Conservation (phyloP, 2,113 vertebrate genomes). For the Poeciliopsis occidentalis region DNA sequence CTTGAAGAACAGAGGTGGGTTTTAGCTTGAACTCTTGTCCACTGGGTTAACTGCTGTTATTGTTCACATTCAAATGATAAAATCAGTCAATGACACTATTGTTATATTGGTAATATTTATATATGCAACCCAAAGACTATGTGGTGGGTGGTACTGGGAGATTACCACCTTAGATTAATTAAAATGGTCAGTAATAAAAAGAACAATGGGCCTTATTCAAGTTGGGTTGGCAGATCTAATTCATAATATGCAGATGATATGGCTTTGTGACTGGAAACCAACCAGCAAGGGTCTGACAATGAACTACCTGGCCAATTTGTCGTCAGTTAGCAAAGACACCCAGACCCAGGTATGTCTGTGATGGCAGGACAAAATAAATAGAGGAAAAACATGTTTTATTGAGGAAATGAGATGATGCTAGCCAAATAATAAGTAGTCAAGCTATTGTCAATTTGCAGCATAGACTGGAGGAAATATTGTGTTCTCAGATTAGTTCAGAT, state of each 20-base stretch:
- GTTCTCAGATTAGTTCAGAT: constrained; percentile 45
- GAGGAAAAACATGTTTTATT: constrained; percentile 66
- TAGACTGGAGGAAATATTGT: constrained; percentile 17
- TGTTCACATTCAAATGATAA: constrained; percentile 82
- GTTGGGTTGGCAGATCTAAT: constrained; percentile 89
- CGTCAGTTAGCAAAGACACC: constrained; percentile 92
- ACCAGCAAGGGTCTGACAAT: constrained; percentile 87
- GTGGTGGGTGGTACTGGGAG: constrained; percentile 84
- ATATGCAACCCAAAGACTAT: constrained; percentile 78
- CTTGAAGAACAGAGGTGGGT: constrained; percentile 20
- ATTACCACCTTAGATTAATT: constrained; percentile 96
- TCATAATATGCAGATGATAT: constrained; percentile 83
- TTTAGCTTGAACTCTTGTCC: constrained; percentile 61
- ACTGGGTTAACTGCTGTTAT: constrained; percentile 69
- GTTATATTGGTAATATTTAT: constrained; percentile 73
- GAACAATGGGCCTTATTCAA: constrained; percentile 85
- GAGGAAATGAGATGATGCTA: constrained; percentile 61
- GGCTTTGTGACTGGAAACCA: constrained; percentile 83
- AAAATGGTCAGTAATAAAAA: constrained; percentile 94
- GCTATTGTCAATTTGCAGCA: constrained; percentile 61
- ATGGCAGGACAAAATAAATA: constrained; percentile 69
- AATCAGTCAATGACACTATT: constrained; percentile 63
- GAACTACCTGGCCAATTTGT: constrained; percentile 87
- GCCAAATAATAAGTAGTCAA: constrained; percentile 65
- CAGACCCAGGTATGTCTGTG: constrained; percentile 90